Conservation (phyloP, 2,797 vertebrate genomes). For the Centropyge bicolor region DNA sequence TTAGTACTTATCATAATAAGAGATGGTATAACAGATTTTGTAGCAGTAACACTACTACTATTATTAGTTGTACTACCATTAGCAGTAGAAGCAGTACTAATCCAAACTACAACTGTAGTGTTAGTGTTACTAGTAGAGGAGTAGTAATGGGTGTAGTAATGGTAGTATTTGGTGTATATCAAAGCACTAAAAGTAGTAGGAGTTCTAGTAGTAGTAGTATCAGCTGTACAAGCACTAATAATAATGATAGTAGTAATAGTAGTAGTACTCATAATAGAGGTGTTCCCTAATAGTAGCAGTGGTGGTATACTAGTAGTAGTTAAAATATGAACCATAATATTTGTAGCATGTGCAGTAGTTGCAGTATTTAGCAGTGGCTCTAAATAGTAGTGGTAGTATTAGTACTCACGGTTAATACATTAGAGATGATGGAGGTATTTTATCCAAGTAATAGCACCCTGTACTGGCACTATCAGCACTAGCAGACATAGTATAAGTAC, state of each 20-base stretch:
- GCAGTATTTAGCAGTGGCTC: not conserved
- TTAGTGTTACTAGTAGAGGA: not conserved
- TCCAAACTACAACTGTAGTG: not conserved
- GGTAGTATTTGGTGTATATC: not conserved
- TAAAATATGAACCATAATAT: not conserved
- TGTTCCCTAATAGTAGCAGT: not conserved
- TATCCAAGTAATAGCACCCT: not conserved
- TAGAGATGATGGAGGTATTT: not conserved
- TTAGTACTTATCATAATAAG: not conserved
- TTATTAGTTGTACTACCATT: not conserved
- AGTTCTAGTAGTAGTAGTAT: too few relatives aligned
- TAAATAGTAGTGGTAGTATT: not conserved
- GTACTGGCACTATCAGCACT: not conserved
- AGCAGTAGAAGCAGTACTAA: not conserved
- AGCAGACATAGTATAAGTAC: not conserved
- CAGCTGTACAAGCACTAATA: not conserved
- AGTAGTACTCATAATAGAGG: not conserved
- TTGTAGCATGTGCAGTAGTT: not conserved
- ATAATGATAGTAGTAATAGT: not conserved
- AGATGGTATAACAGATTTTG: not conserved
- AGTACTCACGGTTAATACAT: not conserved
- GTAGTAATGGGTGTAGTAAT: not conserved
- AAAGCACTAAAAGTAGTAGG: not conserved
- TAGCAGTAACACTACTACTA: not conserved
- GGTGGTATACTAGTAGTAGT: not conserved